Percentiles rank a stretch among this genome's conserved stretches.
Evolutionary conservation across 2,113 vertebrate species (phyloP).

Genomic region (Lamprotornis superbus): DNA sequence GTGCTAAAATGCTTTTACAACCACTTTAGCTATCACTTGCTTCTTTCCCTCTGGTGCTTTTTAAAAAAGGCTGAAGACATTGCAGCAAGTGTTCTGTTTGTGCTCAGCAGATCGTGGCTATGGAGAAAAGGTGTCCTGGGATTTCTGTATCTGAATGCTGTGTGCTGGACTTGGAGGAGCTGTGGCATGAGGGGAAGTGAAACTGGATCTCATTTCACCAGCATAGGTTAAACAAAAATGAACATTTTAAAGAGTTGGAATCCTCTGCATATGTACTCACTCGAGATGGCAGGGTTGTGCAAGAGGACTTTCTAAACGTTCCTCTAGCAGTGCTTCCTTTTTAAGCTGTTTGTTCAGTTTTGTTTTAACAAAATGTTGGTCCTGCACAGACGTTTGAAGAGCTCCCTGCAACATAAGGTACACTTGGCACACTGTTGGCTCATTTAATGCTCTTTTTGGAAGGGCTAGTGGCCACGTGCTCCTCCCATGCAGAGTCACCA

Average conservation of each 20-base stretch:
- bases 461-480: not conserved
- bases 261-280: not conserved
- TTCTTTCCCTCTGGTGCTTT: not conserved
- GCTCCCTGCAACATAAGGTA: not conserved
- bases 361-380: not conserved
- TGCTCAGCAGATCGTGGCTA: not conserved
- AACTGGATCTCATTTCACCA: not conserved
- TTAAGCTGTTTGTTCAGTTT: not conserved
- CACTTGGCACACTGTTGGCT: not conserved
- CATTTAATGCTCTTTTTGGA: not conserved
- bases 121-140: not conserved
- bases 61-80: not conserved
- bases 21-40: not conserved
- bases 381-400: not conserved
- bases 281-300: not conserved
- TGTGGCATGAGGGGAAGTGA: not conserved
- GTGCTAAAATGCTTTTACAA: not conserved
- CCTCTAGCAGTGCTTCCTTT: not conserved
- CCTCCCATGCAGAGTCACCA: fast-evolving
- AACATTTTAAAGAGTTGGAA: not conserved
- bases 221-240: not conserved
- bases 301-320: not conserved
- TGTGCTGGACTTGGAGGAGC: not conserved
- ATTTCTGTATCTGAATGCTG: not conserved
- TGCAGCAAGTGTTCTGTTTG: not conserved